Evolutionary conservation across 2,888 invertebrate species (phyloP), one percentile per base, ranked within the genome.

Genomic region (Euphydryas editha): DNA sequence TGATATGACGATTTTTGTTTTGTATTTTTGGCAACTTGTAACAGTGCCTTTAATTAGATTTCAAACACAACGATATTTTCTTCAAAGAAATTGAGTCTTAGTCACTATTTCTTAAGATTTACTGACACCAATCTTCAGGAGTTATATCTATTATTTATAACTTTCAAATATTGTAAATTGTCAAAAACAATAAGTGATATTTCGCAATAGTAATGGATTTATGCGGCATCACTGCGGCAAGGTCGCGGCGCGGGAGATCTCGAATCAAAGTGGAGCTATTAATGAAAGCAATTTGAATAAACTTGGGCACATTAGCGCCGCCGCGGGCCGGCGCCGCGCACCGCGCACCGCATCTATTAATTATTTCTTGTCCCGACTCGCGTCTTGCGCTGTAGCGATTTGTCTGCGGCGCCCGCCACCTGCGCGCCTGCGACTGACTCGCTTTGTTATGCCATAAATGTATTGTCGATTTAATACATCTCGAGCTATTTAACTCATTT

Each of bases 221-320:
- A 56, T 3, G 21, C 36, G 11, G 17, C 21, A 24, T 2, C n/a
- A 36, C 54, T 36, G 54, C 54, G 54, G n/a, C 49, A 51, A 8
- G 51, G 63, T 54, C 67, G 66, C 59, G 63, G 62, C 66, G 59
- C 51, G 55, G 62, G 20, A 39, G 47, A 47, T 47, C 61, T 36
- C 65, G 64, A 68, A 59, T 66, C 62, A 67, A 68, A 71, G 71
- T 67, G 60, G 63, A 74, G 77, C 78, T 78, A 77, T 77, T 82
- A 81, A 82, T 81, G 79, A 81, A 78, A 74, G 73, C 80, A 78
- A 82, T 86, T 83, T 81, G 78, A 85, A 85, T 83, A 82, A 82
- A 81, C 78, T 76, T 72, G 57, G 68, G 74, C 74, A 76, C 75
- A 73, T 73, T 73, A 75, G 75, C 68, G 65, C 58, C 51, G 51